Base-by-base conservation (phyloP, 2,797 vertebrate species). In the Leuciscus waleckii region DNA sequence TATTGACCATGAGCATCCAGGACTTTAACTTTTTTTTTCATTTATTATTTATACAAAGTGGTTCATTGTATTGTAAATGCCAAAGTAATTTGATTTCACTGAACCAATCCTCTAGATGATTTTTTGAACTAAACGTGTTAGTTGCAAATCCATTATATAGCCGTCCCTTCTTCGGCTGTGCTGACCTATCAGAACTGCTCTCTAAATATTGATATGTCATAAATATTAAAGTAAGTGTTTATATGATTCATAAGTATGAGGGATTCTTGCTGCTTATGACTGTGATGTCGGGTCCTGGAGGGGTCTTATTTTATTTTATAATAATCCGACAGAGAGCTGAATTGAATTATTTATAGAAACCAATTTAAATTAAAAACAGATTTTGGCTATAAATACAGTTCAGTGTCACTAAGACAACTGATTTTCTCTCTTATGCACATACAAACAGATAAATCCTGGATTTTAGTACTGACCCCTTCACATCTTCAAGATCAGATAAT, bases 401-500 rank as follows among this genome's bases (percentile, higher is more conserved):
- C 93, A 94, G 78, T 83, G 82, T 81, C 71, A 80, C 29, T 51
- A 16, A 65, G 81, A 37, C 5, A 68, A 81, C 67, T 41, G 51
- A 51, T 71, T 69, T 41, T 29, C 29, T 73, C 21, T 63, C 43
- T 65, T 69, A 21, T 32, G 0, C 74, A 8, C 58, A 56, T n/a
- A 13, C 61, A 11, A 71, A 21, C n/a, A 3, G 56, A 75, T 75
- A 84, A 81, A 85, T 76, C 73, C 58, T 21, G 39, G 39, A 56
- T 80, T 75, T 85, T 49, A 56, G 41, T 43, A 81, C 39, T 65
- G 78, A 69, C 68, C 82, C 70, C 43, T 91, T 91, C 92, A 92
- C 93, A 94, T 94, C 94, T 94, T 88, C 89, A 91, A 92, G 92
- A 94, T 95, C 93, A 94, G 91, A 94, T 94, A 93, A 94, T 94